These are phyloP conservation scores for Papilio machaon DNA, from an alignment of 1,140 invertebrate genomes.

Conservation along the genomic window DNA sequence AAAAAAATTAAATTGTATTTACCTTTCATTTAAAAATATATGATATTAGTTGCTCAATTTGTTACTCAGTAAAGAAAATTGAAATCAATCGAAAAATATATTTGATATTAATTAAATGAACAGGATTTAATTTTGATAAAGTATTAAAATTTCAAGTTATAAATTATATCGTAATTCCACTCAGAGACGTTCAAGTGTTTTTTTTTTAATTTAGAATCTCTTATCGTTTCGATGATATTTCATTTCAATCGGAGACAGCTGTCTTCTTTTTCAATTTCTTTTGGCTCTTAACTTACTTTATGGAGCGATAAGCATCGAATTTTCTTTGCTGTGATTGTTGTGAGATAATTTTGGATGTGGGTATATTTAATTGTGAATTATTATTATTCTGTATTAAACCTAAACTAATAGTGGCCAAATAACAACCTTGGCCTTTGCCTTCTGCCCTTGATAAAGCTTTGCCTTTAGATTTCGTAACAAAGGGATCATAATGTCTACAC, in stretches of 20 bases:
- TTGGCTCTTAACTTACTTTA: background rate
- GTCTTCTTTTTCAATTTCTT: background rate
- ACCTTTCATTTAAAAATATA: no score
- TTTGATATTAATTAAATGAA: background rate
- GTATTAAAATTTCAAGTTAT: constrained; percentile 18
- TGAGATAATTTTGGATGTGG: background rate
- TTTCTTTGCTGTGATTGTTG: background rate
- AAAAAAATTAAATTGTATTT: no score
- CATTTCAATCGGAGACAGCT: constrained; percentile 23
- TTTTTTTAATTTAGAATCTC: constrained; percentile 24
- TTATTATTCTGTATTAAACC: no score
- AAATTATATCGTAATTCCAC: constrained; percentile 24
- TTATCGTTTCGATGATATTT: background rate
- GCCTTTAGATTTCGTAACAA: no score
- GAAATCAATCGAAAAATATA: background rate
- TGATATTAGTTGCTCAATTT: background rate
- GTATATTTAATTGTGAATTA: no score
- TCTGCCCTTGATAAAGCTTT: no score
- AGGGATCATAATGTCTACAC: no score
- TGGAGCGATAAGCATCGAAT: background rate
- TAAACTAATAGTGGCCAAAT: no score
- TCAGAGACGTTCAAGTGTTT: background rate
- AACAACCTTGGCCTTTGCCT: no score
- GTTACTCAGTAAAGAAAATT: background rate
- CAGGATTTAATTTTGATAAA: background rate